Percentiles rank a stretch among this genome's conserved stretches.
phyloP scores from a whole-genome alignment of 2,888 invertebrate species.

The Epirrhoe alternata region DNA sequence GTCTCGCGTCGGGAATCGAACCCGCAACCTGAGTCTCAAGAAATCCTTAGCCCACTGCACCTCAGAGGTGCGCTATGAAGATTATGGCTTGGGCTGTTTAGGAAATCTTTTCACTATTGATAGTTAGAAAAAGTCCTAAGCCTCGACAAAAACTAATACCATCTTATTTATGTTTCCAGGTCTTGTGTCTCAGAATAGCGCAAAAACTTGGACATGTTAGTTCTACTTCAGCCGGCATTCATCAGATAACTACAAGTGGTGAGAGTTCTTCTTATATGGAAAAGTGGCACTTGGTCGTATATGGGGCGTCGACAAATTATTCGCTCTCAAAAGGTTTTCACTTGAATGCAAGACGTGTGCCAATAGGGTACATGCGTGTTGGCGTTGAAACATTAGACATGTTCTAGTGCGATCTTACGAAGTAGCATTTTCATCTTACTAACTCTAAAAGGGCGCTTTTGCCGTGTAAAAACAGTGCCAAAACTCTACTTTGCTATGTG shows the following conservation, averaged over 20 bases:
- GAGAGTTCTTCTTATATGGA: slow-evolving; percentile 52
- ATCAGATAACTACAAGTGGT: slow-evolving; percentile 43
- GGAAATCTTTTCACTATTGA: slow-evolving; percentile 1
- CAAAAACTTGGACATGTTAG: slow-evolving; percentile 47
- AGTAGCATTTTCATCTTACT: too few species aligned
- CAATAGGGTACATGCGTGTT: slow-evolving; percentile 14
- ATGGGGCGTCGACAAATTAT: slow-evolving; percentile 54
- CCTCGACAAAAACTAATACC: slow-evolving; percentile 9
- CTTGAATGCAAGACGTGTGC: slow-evolving; percentile 35
- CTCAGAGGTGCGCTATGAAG: too few species aligned
- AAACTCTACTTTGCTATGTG: too few species aligned
- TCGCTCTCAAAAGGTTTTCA: slow-evolving; percentile 50
- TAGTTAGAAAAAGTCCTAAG: slow-evolving; percentile 10
- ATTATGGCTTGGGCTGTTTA: neutral
- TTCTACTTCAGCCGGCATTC: slow-evolving; percentile 32
- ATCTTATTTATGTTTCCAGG: slow-evolving; percentile 25
- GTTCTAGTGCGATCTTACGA: neutral
- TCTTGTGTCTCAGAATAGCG: slow-evolving; percentile 30
- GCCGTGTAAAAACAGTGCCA: too few species aligned
- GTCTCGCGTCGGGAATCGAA: too few species aligned
- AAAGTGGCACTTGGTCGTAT: slow-evolving; percentile 46
- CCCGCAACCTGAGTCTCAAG: too few species aligned
- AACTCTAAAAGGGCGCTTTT: too few species aligned
- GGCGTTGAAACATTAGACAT: neutral
- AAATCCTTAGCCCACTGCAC: too few species aligned